phyloP scores from a whole-genome alignment of 1,140 invertebrate genomes.

The Drosophila suzukii region DNA sequence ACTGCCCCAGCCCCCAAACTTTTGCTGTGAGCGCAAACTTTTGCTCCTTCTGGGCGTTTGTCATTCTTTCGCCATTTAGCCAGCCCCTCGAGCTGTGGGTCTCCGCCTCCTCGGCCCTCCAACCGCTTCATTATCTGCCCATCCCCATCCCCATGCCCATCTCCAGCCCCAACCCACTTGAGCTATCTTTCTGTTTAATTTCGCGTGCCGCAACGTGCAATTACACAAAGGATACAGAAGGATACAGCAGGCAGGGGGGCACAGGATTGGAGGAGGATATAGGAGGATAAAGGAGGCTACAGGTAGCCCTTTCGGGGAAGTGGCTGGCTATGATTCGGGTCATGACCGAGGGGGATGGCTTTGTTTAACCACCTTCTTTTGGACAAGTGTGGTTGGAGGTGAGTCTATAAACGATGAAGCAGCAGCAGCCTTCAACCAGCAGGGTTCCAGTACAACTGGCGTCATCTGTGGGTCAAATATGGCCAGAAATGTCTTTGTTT shows the following conservation, averaged over 20 bases:
- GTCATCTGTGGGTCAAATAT: too few species aligned
- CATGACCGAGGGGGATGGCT: background rate
- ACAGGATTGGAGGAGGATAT: background rate
- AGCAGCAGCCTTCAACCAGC: too few species aligned
- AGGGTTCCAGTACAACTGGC: too few species aligned
- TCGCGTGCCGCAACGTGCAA: conserved; percentile 73
- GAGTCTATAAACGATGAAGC: too few species aligned
- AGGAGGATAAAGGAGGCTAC: background rate
- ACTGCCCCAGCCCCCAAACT: conserved; percentile 1
- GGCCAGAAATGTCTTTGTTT: background rate
- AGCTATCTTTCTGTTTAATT: conserved; percentile 64
- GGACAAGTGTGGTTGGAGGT: background rate
- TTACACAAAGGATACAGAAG: conserved; percentile 48
- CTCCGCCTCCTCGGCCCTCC: background rate
- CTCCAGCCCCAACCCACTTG: background rate
- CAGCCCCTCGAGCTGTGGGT: conserved; percentile 47
- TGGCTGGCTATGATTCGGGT: background rate
- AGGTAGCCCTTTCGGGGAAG: conserved; percentile 14
- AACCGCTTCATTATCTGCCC: conserved; percentile 60
- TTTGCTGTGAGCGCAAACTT: conserved; percentile 4
- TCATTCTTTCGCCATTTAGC: conserved; percentile 78
- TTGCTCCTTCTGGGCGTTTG: conserved; percentile 47
- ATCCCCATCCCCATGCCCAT: background rate
- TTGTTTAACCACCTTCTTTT: background rate
- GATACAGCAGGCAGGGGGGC: conserved; percentile 1